Evolutionary conservation across 2,113 vertebrate species (phyloP), one percentile per base, ranked within the genome.

Genomic region (Coptodon bakossiorum): DNA sequence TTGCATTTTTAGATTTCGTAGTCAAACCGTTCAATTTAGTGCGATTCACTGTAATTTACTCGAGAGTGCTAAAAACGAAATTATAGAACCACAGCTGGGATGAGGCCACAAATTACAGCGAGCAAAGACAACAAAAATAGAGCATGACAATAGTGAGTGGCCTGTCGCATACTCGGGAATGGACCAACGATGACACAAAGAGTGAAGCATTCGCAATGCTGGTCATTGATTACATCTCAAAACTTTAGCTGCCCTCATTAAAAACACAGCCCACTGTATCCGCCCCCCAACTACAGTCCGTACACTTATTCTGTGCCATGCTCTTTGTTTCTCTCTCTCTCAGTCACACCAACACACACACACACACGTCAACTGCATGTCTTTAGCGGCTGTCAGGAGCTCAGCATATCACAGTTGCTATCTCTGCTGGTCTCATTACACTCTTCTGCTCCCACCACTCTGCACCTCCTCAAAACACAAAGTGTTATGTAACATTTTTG

Each of bases 41-140:
- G 17, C 92, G 88, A 96, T 94, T 95, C 91, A 92, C 94, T 94
- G 90, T 95, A 94, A 96, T 96, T 96, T 96, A 91, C 93, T 92
- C 31, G 12, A 89, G 94, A 91, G 92, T 93, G 90, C 93, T 93
- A 93, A 94, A 95, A 93, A 92, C 87, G 24, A 95, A 95, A 96
- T 96, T 86, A 93, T 88, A 90, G 87, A 94, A 94, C 81, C 82
- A 36, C 84, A 56, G 83, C 91, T 91, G 93, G 93, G 94, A 85
- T 89, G 87, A 96, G 94, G 89, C 93, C 92, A 68, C 95, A 95
- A 95, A 96, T 97, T 95, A 91, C 91, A 95, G 94, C 82, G 88
- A 96, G 93, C 89, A 88, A 89, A 63, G 61, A 86, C 87, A 94
- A 87, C 89, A n/a, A 95, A 96, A 95, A 92, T 93, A 94, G 91